Base-by-base conservation (phyloP, 1,140 invertebrate genomes). In the Cotesia typhae region DNA sequence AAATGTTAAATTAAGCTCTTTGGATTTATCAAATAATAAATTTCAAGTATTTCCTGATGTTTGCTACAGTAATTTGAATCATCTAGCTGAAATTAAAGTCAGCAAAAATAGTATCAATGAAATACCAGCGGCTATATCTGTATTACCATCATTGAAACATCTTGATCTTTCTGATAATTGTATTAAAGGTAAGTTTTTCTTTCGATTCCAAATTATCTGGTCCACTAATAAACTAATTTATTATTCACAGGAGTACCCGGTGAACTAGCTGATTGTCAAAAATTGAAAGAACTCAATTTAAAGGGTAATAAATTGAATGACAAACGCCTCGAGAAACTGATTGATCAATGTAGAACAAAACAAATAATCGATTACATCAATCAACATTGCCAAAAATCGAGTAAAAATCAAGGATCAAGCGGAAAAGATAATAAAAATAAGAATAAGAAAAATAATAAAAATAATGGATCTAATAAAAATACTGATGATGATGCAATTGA, bases 281-380 rank as follows among this genome's bases (percentile, higher is more conserved):
- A 83, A 67, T 64, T 85, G 9, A 84, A 84, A 36, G 90, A 91
- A 76, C 57, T 92, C 1, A 89, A 90, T 79, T 81, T 94, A 38
- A 92, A 92, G 83, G 91, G 89, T 2, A 95, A 95, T 83, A 90
- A 90, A 68, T 81, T 95, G 3, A 82, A 86, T 12, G 94, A 95
- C 80, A 90, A 92, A 75, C 88, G 92, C 57, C 87, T 95, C 28
- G 85, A 88, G 61, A 95, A 94, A 80, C 78, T 95, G 7, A 90
- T 93, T 0, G 90, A 92, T 74, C 91, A 93, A 77, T 91, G 91
- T 74, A 86, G 89, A 52, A 89, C 89, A 1, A 93, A 93, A 80
- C 92, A 93, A 83, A 80, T 91, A 20, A 71, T 93, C 4, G 92
- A 94, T 75, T 93, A 94, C 77, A 84, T 94, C 1, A 85, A 89